Base-by-base conservation (phyloP, 2,797 vertebrate genomes). In the Botia kubotai region DNA sequence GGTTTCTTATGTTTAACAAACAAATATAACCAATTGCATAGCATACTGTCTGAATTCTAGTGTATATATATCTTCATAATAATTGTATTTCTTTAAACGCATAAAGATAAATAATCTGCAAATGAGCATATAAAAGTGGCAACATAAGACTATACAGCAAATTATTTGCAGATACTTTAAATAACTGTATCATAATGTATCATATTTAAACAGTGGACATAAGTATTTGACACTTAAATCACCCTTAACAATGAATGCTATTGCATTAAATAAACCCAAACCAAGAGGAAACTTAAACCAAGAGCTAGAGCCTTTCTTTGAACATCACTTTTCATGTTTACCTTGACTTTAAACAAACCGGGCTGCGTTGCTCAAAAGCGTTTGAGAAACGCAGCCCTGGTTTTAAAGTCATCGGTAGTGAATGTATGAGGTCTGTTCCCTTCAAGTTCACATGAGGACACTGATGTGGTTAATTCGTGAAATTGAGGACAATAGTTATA, bases 81-180 rank as follows among this genome's bases (percentile, higher is more conserved):
- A 10, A 4, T 11, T 43, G n/a, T 57, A 60, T 60, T 46, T 3
- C 11, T 4, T 29, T 55, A 50, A 16, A 58, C 10, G 33, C 43
- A 46, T 60, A 75, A 75, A 48, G 12, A 12, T 65, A 21, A 23
- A 14, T 65, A 11, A 62, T 55, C 48, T 66, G 16, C 19, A 66
- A 76, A 67, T 67, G 8, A 23, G 46, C 5, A n/a, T 46, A 62
- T 23, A 21, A 23, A 72, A 33, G 12, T 4, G 14, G 3, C 4
- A 4, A 46, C 8, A 0, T 62, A 75, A 48, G 43, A 50, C 10
- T 23, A 62, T 12, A 12, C 29, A 26, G 14, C 68, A 53, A 60
- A 5, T 1, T 1, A 60, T 17, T 73, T 46, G 16, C 21, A 23
- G 11, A 26, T 60, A 29, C 26, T 17, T 60, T 13, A 26, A 21